Evolutionary conservation across 2,113 vertebrate genomes (phyloP), one percentile per base, ranked within the genome.

Genomic region (Lanius collurio): DNA sequence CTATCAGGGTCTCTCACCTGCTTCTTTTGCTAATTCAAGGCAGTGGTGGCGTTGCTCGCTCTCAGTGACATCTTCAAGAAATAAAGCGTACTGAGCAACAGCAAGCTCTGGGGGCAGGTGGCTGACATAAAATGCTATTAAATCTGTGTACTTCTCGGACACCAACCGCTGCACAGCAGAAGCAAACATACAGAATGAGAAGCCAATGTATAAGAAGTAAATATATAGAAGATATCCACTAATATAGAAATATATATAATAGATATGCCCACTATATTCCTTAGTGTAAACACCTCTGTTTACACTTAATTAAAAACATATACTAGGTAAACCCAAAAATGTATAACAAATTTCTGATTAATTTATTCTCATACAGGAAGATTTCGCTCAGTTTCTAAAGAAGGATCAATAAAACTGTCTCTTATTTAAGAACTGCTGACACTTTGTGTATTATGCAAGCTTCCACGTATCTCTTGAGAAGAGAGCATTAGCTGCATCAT

Each of bases 111-210:
- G 83, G 7, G 99, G 99, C 35, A 99, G 97, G 95, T 99, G 99
- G 90, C 99, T 99, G 7, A 99, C 98, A 33, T 99, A 99, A 94
- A 99, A 99, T 2, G 99, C 99, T 87, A 99, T 98, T 9, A 99
- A 97, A 73, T 98, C 97, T 12, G 97, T 98, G 74, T 98, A 98
- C 94, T 99, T 99, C 91, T 99, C 99, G 17, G 91, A 97, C 59
- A 99, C 96, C 97, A 99, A 95, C 44, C 99, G 97, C 98, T 99
- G 91, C 63, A 89, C 69, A 85, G 78, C 0, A 87, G 31, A 93
- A 50, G 24, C 13, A 90, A 74, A 77, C 7, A 65, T 6, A 65
- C 33, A 86, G 23, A 85, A 71, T 24, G 20, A 62, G n/a, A 49
- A 55, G 17, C 24, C 82, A 53, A 67, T 12, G 22, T 7, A 2